These are phyloP conservation scores for Hydrotaea cyrtoneurina DNA, from an alignment of 2,888 invertebrate genomes.

Conservation along the genomic window DNA sequence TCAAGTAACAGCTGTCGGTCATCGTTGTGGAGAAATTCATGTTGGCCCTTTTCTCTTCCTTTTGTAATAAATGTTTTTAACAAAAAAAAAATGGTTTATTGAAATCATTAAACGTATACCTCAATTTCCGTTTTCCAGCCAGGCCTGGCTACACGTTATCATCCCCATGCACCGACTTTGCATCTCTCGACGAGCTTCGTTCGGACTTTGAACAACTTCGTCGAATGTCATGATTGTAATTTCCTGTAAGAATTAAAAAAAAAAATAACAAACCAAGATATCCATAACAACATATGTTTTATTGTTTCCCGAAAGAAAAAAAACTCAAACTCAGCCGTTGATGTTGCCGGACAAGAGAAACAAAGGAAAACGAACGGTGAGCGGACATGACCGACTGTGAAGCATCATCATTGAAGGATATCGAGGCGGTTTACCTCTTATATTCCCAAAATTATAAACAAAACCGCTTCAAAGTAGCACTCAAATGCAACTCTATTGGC, in stretches of 20 bases:
- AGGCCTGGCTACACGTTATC: background rate
- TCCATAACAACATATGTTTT: constrained; percentile 60
- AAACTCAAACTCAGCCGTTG: background rate
- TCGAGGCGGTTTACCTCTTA: background rate
- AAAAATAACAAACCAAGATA: background rate
- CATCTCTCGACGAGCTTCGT: background rate
- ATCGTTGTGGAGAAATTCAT: background rate
- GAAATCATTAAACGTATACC: constrained; percentile 60
- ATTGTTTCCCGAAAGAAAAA: constrained; percentile 22
- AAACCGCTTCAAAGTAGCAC: too few relatives aligned
- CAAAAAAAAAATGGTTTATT: constrained; percentile 46
- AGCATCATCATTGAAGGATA: background rate
- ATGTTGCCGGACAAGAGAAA: constrained; percentile 10
- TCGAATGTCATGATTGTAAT: constrained; percentile 63
- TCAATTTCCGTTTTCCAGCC: constrained; percentile 57
- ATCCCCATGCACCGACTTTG: background rate
- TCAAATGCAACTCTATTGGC: too few relatives aligned
- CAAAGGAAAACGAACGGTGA: background rate
- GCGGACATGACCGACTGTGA: background rate
- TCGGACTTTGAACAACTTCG: background rate
- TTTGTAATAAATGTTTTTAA: background rate
- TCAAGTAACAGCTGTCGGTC: background rate
- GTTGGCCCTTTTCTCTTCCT: background rate
- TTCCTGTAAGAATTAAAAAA: constrained; percentile 55
- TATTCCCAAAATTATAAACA: too few relatives aligned